Evolutionary conservation across 2,888 invertebrate genomes (phyloP).

Genomic region (Archips crataeganus): DNA sequence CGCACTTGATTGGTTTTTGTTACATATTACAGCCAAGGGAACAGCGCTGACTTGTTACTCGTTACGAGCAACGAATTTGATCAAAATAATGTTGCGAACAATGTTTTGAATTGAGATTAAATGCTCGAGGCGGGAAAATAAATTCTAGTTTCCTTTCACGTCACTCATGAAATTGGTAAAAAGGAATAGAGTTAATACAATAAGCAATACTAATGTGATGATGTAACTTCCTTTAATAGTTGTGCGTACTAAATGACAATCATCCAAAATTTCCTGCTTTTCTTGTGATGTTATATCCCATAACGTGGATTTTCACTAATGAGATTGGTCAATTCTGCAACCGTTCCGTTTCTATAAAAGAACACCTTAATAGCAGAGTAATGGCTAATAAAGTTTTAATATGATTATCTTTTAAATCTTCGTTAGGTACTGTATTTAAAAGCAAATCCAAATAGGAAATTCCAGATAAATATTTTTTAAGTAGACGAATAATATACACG

Average conservation of each 20-base stretch:
- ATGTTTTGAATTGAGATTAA: background rate
- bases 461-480: background rate
- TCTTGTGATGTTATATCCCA: no score
- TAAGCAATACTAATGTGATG: no score
- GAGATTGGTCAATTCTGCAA: no score
- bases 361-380: no score
- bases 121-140: background rate
- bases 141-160: background rate
- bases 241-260: no score
- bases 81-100: background rate
- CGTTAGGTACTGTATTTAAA: background rate
- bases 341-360: no score
- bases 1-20: background rate
- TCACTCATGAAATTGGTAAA: background rate
- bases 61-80: conserved; percentile 5
- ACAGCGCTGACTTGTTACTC: background rate
- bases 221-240: no score
- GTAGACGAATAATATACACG: background rate
- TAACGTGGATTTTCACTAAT: no score
- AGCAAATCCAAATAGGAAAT: background rate
- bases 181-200: background rate
- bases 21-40: conserved; percentile 26
- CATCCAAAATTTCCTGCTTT: no score
- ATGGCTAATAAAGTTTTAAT: no score
- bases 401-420: no score